phyloP scores from a whole-genome alignment of 2,797 vertebrate species.

The Protonibea diacanthus region DNA sequence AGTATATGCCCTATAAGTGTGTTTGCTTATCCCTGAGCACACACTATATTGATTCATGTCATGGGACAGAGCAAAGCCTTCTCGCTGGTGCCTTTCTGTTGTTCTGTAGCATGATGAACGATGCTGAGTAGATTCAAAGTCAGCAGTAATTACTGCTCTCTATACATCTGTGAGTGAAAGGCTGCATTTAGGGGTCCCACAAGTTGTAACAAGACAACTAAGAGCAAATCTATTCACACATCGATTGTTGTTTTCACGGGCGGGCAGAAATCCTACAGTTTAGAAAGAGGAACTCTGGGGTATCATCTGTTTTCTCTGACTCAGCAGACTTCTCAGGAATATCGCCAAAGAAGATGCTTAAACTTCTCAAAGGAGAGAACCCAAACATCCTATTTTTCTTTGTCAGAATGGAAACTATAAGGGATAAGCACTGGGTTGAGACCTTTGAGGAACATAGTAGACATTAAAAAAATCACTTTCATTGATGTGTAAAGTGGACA shows the following conservation, averaged over 20 bases:
- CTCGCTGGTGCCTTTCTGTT: conserved; percentile 33
- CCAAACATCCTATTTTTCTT: not conserved
- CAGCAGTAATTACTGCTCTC: conserved; percentile 71
- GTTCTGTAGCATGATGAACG: conserved; percentile 58
- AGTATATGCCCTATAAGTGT: conserved; percentile 10
- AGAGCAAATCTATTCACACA: conserved; percentile 63
- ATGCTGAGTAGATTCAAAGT: conserved; percentile 55
- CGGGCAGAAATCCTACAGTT: conserved; percentile 53
- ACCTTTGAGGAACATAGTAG: not conserved
- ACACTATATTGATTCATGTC: conserved; percentile 47
- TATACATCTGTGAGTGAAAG: conserved; percentile 45
- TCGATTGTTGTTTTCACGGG: conserved; percentile 67
- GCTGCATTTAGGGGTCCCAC: conserved; percentile 25
- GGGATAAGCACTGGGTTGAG: not conserved
- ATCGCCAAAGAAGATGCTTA: conserved; percentile 16
- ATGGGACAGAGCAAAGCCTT: not conserved
- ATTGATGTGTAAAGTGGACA: not conserved
- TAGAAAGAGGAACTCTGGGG: conserved; percentile 35
- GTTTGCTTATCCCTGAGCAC: conserved; percentile 24
- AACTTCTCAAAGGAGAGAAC: conserved; percentile 29
- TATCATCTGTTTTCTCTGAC: conserved; percentile 46
- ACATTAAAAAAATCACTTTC: not conserved
- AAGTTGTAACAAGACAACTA: conserved; percentile 59
- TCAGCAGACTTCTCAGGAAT: conserved; percentile 30
- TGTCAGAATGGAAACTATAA: not conserved